Percentiles rank a stretch among this genome's conserved stretches.
These are phyloP conservation scores for Spodoptera litura DNA, from an alignment of 1,140 invertebrate genomes.

Conservation along the genomic window DNA sequence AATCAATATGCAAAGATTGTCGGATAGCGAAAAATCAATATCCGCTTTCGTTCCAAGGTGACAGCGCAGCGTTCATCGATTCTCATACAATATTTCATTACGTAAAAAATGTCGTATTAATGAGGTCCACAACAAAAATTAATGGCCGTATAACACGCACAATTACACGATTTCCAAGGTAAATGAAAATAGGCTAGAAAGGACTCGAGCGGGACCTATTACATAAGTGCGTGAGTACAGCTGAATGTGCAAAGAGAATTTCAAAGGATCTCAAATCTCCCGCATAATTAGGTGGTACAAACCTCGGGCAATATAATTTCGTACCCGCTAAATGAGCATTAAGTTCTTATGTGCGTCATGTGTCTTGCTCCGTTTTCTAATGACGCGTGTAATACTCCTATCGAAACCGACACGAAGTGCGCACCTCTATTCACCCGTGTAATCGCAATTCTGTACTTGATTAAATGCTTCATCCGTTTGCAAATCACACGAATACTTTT, in stretches of 20 bases:
- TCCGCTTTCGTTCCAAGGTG: slow-evolving; percentile 45
- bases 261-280: background rate
- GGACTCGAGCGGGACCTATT: background rate
- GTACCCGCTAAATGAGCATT: slow-evolving; percentile 28
- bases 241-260: background rate
- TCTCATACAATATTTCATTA: slow-evolving; percentile 35
- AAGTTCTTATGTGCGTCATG: slow-evolving; percentile 38
- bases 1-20: slow-evolving; percentile 43
- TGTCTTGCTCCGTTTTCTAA: slow-evolving; percentile 35
- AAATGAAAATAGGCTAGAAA: slow-evolving; percentile 43
- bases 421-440: background rate
- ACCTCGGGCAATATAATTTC: slow-evolving; percentile 11
- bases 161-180: slow-evolving; percentile 50
- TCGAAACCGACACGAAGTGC: slow-evolving; percentile 35
- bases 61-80: slow-evolving; percentile 42
- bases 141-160: slow-evolving; percentile 54
- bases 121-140: slow-evolving; percentile 31
- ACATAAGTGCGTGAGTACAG: background rate
- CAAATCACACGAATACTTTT: background rate
- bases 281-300: slow-evolving; percentile 15
- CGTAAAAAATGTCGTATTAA: slow-evolving; percentile 41
- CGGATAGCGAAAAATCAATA: slow-evolving; percentile 45
- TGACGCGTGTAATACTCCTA: slow-evolving; percentile 21
- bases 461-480: slow-evolving; percentile 21
- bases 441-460: slow-evolving; percentile 31